Conservation (phyloP, 2,113 vertebrate genomes). For the Rostratula benghalensis region DNA sequence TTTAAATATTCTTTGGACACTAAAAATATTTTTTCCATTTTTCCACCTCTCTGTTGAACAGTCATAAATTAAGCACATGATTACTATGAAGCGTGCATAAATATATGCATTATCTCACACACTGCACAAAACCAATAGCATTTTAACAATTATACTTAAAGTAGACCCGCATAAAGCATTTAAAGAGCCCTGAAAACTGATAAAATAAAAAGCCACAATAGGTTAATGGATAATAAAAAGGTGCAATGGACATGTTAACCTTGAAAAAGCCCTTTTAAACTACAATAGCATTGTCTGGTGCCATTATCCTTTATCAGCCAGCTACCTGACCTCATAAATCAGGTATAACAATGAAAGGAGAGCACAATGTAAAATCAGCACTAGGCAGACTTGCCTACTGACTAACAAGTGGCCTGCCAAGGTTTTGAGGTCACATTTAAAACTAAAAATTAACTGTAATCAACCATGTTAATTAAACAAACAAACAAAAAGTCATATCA, state of each 20-base stretch:
- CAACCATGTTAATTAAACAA: not conserved
- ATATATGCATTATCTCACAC: not conserved
- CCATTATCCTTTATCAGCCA: conserved; percentile 33
- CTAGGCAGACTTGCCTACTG: not conserved
- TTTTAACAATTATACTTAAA: not conserved
- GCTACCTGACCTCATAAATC: conserved; percentile 26
- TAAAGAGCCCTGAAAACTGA: not conserved
- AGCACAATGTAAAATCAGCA: conserved; percentile 10
- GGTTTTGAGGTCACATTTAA: conserved; percentile 24
- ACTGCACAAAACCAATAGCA: not conserved
- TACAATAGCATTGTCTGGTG: not conserved
- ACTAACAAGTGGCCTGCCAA: not conserved
- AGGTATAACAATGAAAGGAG: not conserved
- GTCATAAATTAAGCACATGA: not conserved
- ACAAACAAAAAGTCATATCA: not conserved
- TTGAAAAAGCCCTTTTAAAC: conserved; percentile 43
- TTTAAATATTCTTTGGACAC: not conserved
- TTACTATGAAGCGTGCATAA: not conserved
- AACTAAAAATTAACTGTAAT: not conserved
- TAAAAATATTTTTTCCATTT: not conserved
- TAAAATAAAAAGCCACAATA: not conserved
- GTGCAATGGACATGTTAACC: not conserved
- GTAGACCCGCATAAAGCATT: not conserved
- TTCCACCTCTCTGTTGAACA: not conserved
- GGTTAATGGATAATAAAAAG: not conserved